Conservation (phyloP, 2,113 vertebrate genomes). For the Podilymbus podiceps region DNA sequence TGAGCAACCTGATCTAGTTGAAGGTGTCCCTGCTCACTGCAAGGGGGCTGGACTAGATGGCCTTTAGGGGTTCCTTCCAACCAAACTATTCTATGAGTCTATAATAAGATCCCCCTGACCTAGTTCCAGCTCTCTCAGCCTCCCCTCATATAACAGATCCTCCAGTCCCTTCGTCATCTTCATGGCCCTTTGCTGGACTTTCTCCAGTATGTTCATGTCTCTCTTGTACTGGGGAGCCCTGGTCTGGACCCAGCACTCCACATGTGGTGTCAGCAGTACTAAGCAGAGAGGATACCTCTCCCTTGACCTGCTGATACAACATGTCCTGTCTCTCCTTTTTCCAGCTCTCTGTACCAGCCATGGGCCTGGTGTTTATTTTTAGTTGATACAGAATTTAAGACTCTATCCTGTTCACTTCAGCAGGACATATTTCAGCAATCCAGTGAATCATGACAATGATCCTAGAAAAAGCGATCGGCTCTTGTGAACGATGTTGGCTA, state of each 20-base stretch:
- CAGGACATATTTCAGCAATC: background rate
- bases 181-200: background rate
- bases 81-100: no score
- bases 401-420: background rate
- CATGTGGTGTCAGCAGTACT: background rate
- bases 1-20: no score
- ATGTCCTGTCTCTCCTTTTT: background rate
- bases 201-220: background rate
- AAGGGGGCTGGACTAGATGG: no score
- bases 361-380: background rate
- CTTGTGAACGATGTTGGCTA: background rate
- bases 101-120: background rate
- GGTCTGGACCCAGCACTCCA: background rate
- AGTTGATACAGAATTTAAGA: background rate
- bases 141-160: background rate
- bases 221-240: background rate
- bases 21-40: no score
- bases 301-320: background rate
- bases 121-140: background rate
- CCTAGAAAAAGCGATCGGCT: accelerated
- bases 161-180: background rate
- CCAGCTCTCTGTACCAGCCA: background rate
- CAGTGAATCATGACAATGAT: background rate
- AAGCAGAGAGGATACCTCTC: background rate
- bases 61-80: no score